Percentiles rank a stretch among this genome's conserved stretches.
Evolutionary conservation across 2,797 vertebrate genomes (phyloP).

Genomic region (Lutjanus argentimaculatus): DNA sequence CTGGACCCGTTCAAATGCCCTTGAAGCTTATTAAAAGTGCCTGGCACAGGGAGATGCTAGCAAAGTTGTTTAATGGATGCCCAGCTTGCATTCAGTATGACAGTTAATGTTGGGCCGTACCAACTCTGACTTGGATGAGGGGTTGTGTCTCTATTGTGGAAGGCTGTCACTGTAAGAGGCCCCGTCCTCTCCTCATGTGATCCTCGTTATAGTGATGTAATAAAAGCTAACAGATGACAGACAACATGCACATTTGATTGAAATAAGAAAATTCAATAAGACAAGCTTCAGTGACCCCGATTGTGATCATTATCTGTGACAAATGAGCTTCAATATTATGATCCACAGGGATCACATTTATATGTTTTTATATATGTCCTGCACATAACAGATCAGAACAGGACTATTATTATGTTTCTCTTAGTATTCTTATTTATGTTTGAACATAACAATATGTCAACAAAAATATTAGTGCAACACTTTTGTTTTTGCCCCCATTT

Average conservation of each 20-base stretch:
- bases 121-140: constrained; percentile 66
- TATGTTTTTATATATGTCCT: constrained; percentile 4
- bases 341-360: constrained; percentile 9
- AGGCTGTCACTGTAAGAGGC: constrained; percentile 19
- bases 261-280: constrained; percentile 31
- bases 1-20: constrained; percentile 88
- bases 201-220: constrained; percentile 41
- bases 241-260: constrained; percentile 47
- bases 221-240: constrained; percentile 53
- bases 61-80: constrained; percentile 86
- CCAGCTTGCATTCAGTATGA: constrained; percentile 84
- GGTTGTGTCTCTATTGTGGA: constrained; percentile 62
- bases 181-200: constrained; percentile 41
- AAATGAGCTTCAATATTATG: constrained; percentile 32
- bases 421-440: constrained; percentile 3
- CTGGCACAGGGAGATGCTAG: constrained; percentile 85
- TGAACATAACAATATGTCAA: background rate
- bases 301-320: constrained; percentile 16
- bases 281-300: constrained; percentile 3
- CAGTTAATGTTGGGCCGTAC: constrained; percentile 82
- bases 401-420: background rate
- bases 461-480: no score
- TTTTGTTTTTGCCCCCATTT: no score
- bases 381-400: constrained; percentile 1
- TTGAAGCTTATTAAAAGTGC: constrained; percentile 91